These are phyloP conservation scores for Littorina saxatilis DNA, from an alignment of 1,140 invertebrate genomes.

Conservation along the genomic window DNA sequence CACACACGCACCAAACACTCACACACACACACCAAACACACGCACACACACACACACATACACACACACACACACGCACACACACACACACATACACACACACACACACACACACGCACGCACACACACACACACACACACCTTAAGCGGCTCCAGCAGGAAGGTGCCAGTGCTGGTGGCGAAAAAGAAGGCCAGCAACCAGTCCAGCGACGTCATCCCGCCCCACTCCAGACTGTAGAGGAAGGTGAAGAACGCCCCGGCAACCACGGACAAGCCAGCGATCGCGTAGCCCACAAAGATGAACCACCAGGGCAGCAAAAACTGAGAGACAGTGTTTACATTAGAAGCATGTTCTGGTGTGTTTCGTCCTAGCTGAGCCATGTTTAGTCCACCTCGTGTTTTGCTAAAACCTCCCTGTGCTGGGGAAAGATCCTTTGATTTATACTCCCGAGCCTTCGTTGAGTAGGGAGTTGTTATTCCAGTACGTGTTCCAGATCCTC, in stretches of 20 bases:
- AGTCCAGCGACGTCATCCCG: constrained; percentile 76
- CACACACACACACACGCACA: constrained; percentile 8
- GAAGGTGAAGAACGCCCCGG: constrained; percentile 77
- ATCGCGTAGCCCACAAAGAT: constrained; percentile 66
- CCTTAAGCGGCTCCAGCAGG: constrained; percentile 78
- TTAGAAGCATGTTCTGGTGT: too few species aligned
- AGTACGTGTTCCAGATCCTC: too few species aligned
- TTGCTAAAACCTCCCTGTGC: too few species aligned
- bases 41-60: not conserved
- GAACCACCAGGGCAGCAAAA: constrained; percentile 57
- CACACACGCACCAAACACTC: not conserved
- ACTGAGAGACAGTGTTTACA: too few species aligned
- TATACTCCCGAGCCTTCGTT: too few species aligned
- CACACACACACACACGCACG: constrained; percentile 17
- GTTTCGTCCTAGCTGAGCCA: too few species aligned
- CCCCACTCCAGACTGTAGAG: constrained; percentile 78
- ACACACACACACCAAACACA: constrained; percentile 9
- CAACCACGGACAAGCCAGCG: constrained; percentile 69
- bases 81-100: not conserved
- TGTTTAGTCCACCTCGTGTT: too few species aligned
- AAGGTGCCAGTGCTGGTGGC: constrained; percentile 77
- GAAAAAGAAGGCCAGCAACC: constrained; percentile 77
- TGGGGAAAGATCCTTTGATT: too few species aligned
- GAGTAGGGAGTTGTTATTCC: too few species aligned
- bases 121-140: constrained; percentile 38